Evolutionary conservation across 2,888 invertebrate genomes (phyloP), one percentile per base, ranked within the genome.

Genomic region (Xanthia togata): DNA sequence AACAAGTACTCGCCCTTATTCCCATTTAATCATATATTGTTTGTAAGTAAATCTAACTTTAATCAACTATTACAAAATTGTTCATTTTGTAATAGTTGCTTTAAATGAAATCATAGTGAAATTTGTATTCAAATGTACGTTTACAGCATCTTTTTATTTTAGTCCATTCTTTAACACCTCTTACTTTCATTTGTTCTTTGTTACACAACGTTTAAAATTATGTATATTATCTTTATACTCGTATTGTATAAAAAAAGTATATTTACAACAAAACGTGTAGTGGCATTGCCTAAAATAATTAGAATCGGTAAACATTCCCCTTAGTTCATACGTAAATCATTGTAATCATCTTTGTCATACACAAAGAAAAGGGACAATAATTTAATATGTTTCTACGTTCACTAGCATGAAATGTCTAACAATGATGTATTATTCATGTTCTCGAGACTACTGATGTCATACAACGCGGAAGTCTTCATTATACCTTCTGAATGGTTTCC

Each of bases 401-500:
- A 62, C 60, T 44, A 38, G 55, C 74, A 70, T 71, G 67, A 79
- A 63, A 78, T 80, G 57, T 62, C 71, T 77, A 79, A 73, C 72
- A 73, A 79, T 63, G 64, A 73, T 65, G 41, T 79, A 71, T 75
- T 77, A 79, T 70, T 82, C 75, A 79, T 76, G 59, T 74, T 68
- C 73, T 50, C 23, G 62, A 63, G 69, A 69, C 62, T 69, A 65
- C 73, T 70, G 78, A 60, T 77, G 67, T 47, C 70, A 64, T 60
- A 76, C 67, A 65, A 75, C 67, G 73, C 71, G 82, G 76, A 83
- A 81, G 78, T 77, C 85, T 86, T 74, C 69, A 78, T 80, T 78
- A 81, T 80, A 72, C 44, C 77, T 76, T 76, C 69, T 86, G 72
- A 83, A 85, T 82, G 75, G 73, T 73, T 71, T 63, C 70, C 67